Evolutionary conservation across 2,888 invertebrate genomes (phyloP).

Genomic region (Syrphus vitripennis): DNA sequence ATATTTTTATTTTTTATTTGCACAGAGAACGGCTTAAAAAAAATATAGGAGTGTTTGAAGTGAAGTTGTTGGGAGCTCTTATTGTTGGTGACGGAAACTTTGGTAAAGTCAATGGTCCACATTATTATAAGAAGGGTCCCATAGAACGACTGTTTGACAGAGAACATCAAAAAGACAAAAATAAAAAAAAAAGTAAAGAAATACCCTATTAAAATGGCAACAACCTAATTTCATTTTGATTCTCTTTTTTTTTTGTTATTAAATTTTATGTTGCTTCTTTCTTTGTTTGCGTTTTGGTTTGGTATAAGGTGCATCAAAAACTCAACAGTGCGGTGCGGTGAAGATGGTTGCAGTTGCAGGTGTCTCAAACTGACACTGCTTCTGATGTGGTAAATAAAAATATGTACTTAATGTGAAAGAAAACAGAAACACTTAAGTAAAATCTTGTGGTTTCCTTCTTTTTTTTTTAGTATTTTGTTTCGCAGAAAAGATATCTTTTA

Average conservation of each 20-base stretch:
- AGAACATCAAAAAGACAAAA: background rate
- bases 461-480: background rate
- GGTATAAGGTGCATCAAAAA: conserved; percentile 40
- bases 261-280: background rate
- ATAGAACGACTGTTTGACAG: conserved; percentile 11
- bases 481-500: conserved; percentile 35
- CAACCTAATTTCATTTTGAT: conserved; percentile 59
- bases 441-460: conserved; percentile 24
- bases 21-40: conserved; percentile 16
- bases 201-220: conserved; percentile 34
- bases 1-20: conserved; percentile 32
- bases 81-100: background rate
- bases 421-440: conserved; percentile 39
- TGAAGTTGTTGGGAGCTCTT: background rate
- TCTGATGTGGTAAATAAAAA: conserved; percentile 46
- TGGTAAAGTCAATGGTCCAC: conserved; percentile 48
- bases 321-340: conserved; percentile 3
- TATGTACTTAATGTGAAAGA: conserved; percentile 22
- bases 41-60: background rate
- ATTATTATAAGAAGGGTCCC: background rate
- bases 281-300: background rate
- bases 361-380: conserved; percentile 57
- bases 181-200: background rate
- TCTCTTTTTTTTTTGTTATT: conserved; percentile 15
- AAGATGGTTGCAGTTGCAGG: conserved; percentile 60